Evolutionary conservation across 2,888 invertebrate genomes (phyloP), one percentile per base, ranked within the genome.

Genomic region (Brenthis hecate): DNA sequence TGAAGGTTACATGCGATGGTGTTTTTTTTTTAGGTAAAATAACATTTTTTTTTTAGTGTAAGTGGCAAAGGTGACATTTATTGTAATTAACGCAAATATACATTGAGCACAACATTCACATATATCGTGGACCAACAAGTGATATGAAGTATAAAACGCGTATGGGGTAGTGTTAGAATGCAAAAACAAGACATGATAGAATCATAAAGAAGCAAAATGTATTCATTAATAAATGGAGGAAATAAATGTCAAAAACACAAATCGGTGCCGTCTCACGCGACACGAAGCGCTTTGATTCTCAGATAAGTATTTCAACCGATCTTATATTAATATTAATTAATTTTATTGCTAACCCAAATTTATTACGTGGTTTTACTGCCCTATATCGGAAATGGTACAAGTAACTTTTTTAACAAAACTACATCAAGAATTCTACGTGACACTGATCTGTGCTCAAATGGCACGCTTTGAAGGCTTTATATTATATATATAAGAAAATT

Each of bases 201-300:
- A 55, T 48, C 43, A 43, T 36, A 63, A 62, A 63, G n/a, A 70
- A 66, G 69, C 62, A 58, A 66, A 58, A 55, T 48, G 56, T 61
- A 32, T 58, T n/a, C n/a, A 3, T 47, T 36, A 68, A 19, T 36
- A 13, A 62, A 56, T 51, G 43, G 23, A 48, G 13, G 4, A 53
- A 64, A 43, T 28, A 65, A 56, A 51, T 47, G 1, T 11, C 53
- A 63, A 62, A 13, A 64, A 58, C 13, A 68, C 54, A 56, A 72
- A 68, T 55, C 16, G 80, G 83, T 86, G 85, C 83, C 85, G 82
- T 81, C 81, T 80, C 81, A 81, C 79, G 79, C 76, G 84, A 85
- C 80, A 85, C 79, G 74, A 74, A 80, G 77, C 74, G 72, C 70
- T 68, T 66, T 69, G 71, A 62, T 65, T 70, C 68, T 73, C 66